Percentiles rank a stretch among this genome's conserved stretches.
Conservation (phyloP, 2,113 vertebrate species). For the Trichechus manatus region DNA sequence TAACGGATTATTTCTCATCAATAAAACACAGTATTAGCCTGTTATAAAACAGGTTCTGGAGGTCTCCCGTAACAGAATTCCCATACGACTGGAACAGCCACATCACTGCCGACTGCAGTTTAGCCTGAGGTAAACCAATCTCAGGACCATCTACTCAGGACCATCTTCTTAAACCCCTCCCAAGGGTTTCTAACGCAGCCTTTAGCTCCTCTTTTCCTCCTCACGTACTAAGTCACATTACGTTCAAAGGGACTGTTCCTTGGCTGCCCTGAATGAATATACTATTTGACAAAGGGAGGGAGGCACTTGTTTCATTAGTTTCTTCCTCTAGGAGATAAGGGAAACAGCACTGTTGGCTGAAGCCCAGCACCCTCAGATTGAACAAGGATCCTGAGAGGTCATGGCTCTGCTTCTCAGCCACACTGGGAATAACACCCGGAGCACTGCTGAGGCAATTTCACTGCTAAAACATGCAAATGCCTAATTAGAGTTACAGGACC, state of each 20-base stretch:
- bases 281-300: not conserved
- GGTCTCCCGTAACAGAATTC: fast-evolving
- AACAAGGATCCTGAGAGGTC: not conserved
- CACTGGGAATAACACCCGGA: not conserved
- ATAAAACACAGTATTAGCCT: not conserved
- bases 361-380: not conserved
- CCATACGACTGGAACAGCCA: not conserved
- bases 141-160: not conserved
- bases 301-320: not conserved
- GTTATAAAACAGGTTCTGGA: not conserved
- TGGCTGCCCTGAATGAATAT: not conserved
- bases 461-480: not conserved
- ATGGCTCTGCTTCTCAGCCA: not conserved
- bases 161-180: not conserved
- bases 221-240: not conserved
- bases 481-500: not conserved
- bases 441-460: not conserved
- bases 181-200: not conserved
- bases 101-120: not conserved
- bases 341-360: not conserved
- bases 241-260: not conserved
- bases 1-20: not conserved
- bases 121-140: not conserved
- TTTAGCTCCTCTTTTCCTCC: not conserved
- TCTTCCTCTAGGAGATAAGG: conserved; percentile 30